A percentile compares a stretch with the other conserved stretches of the same genome.
phyloP scores from a whole-genome alignment of 2,888 invertebrate species.

The Perizoma affinitatum region DNA sequence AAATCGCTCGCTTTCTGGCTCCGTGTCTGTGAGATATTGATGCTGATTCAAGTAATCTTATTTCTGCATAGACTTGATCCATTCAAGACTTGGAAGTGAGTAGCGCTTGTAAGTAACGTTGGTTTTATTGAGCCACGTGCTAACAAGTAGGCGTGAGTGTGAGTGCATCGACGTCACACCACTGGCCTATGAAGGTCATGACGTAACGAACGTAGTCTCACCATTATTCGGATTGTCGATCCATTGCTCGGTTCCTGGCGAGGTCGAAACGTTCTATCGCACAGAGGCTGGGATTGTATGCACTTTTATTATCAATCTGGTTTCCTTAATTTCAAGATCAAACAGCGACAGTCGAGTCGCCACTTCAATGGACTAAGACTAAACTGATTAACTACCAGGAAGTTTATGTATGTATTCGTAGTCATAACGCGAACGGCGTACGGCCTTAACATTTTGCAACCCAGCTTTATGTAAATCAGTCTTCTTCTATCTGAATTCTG shows the following conservation, averaged over 20 bases:
- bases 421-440: conserved; percentile 38
- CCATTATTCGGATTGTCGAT: conserved; percentile 72
- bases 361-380: conserved; percentile 47
- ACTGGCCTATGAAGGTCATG: conserved; percentile 74
- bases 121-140: conserved; percentile 65
- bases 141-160: conserved; percentile 71
- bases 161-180: conserved; percentile 69
- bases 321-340: conserved; percentile 57
- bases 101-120: conserved; percentile 49
- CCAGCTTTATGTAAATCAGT: conserved; percentile 44
- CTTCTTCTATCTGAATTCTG: conserved; percentile 34
- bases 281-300: conserved; percentile 60
- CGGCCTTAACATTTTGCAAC: conserved; percentile 49
- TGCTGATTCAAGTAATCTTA: background rate
- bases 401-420: conserved; percentile 37
- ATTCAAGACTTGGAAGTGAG: conserved; percentile 46
- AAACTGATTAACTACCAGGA: conserved; percentile 56
- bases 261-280: conserved; percentile 69
- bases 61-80: conserved; percentile 13
- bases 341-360: conserved; percentile 46
- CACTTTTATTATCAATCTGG: conserved; percentile 58
- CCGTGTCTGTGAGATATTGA: background rate
- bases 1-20: background rate
- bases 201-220: conserved; percentile 70
- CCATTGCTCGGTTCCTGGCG: conserved; percentile 68